phyloP scores from a whole-genome alignment of 1,140 invertebrate species.

The Eurosta solidaginis region DNA sequence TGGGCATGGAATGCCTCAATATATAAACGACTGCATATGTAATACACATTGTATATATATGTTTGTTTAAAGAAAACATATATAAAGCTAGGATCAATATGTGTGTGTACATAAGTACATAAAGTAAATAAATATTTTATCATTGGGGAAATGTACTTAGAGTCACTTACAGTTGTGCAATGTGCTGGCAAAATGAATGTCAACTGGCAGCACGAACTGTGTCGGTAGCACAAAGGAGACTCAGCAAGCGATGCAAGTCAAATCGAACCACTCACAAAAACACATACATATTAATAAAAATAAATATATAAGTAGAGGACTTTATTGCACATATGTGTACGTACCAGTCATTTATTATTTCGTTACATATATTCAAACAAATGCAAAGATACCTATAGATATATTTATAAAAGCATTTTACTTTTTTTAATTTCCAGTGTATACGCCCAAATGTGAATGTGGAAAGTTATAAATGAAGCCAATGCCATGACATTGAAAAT shows the following conservation, averaged over 20 bases:
- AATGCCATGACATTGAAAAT: slow-evolving; percentile 24
- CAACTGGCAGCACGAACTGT: not conserved
- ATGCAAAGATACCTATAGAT: not conserved
- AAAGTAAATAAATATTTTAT: not conserved
- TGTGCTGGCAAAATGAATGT: slow-evolving; percentile 20
- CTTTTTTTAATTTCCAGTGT: not conserved
- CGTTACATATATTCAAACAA: not conserved
- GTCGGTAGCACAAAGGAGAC: not conserved
- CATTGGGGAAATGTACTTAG: slow-evolving; percentile 10
- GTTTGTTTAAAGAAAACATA: too few species aligned
- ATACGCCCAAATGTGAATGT: not conserved
- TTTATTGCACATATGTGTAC: not conserved
- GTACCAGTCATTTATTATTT: not conserved
- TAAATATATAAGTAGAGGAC: not conserved
- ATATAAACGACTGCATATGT: too few species aligned
- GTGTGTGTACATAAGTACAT: not conserved
- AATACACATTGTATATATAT: too few species aligned
- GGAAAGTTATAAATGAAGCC: slow-evolving; percentile 11
- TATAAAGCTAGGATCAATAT: not conserved
- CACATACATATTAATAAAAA: not conserved
- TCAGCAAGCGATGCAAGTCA: slow-evolving; percentile 14
- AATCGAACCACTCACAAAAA: not conserved
- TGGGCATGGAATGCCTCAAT: too few species aligned
- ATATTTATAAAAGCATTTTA: not conserved
- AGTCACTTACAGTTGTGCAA: slow-evolving; percentile 1